These are phyloP conservation scores for Papilio polyxenes DNA, from an alignment of 1,140 invertebrate species.

Conservation along the genomic window DNA sequence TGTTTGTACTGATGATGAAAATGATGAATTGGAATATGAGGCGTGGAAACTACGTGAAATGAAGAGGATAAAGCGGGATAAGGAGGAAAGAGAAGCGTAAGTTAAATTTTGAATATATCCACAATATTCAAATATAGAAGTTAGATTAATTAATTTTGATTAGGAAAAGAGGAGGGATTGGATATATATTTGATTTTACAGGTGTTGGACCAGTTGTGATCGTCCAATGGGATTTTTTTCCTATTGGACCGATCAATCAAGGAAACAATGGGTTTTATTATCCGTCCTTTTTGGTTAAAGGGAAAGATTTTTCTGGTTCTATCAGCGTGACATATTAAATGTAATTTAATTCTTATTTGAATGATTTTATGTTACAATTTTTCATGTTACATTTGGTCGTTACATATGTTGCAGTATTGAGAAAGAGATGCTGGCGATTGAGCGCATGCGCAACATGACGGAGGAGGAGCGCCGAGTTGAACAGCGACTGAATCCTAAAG, in stretches of 20 bases:
- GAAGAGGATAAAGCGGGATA: conserved; percentile 96
- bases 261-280: no score
- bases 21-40: conserved; percentile 98
- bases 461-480: conserved; percentile 97
- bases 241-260: no score
- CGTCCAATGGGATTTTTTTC: no score
- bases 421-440: conserved; percentile 94
- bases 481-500: conserved; percentile 94
- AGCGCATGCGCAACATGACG: conserved; percentile 95
- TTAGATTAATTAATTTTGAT: no score
- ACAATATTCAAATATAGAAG: no score
- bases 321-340: no score
- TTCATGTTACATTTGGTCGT: neutral
- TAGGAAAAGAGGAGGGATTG: no score
- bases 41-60: conserved; percentile 98
- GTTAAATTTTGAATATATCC: conserved; percentile 56
- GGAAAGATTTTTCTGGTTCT: no score
- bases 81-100: conserved; percentile 96
- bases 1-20: conserved; percentile 98
- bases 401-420: conserved; percentile 79
- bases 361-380: neutral
- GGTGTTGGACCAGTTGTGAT: no score
- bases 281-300: no score
- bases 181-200: no score
- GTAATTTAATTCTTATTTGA: neutral